Evolutionary conservation across 2,888 invertebrate species (phyloP), one percentile per base, ranked within the genome.

Genomic region (Mesochorus sp.): DNA sequence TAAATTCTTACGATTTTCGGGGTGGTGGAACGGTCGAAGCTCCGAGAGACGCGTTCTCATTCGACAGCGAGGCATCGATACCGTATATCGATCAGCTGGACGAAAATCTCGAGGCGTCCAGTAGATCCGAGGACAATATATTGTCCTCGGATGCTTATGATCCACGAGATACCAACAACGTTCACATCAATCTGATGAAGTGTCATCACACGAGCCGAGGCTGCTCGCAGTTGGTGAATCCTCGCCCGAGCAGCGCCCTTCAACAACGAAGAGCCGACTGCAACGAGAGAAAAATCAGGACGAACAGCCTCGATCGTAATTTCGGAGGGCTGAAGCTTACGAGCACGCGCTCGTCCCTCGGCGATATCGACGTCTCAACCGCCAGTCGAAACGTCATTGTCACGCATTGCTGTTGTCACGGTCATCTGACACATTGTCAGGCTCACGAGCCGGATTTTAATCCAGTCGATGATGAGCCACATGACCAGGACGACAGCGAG

Each of bases 81-180:
- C 88, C 87, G 1, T 88, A 85, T 12, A 87, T 87, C 28, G 88
- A 88, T 80, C 88, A 88, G 61, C 39, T 53, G 8, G 82, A 83
- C 26, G 81, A 82, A n/a, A 64, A 61, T 34, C 76, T 53, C n/a
- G 68, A 70, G 19, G 42, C 68, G 5, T 34, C 68, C 4, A 74
- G 76, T 53, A 62, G 75, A 49, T 80, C 74, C 24, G 74, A 75
- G 44, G 79, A 81, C 4, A 71, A 71, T 55, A 64, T 77, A 14
- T n/a, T 67, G 0, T 66, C 67, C n/a, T 6, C 21, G 6, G 21
- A 53, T 21, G 49, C 21, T 44, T 57, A 67, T 12, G 10, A 24
- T 53, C n/a, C 19, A n/a, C 21, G 53, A 44, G 6, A 39, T 51
- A 39, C 70, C 10, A 76, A 55, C 31, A 70, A 74, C 61, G 14